A percentile compares a stretch with the other conserved stretches of the same genome.
Conservation (phyloP, 53 echinoderm and acorn worm genomes). For the Astropecten irregularis region DNA sequence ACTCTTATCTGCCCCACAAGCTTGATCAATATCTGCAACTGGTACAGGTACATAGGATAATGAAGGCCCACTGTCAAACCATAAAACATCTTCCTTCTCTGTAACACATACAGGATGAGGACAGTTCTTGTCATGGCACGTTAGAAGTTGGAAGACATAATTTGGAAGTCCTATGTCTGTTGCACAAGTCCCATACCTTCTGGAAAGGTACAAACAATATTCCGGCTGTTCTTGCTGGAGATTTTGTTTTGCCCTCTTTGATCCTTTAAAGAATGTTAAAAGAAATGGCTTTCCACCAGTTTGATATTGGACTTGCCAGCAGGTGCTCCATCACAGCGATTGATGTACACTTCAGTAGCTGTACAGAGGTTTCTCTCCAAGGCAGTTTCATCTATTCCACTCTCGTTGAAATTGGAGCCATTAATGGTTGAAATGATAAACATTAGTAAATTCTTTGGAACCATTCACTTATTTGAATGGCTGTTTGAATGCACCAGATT, state of each 20-base stretch:
- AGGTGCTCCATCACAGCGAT: conserved; percentile 30
- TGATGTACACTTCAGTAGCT: conserved; percentile 43
- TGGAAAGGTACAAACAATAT: conserved; percentile 29
- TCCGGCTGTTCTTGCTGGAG: conserved; percentile 40
- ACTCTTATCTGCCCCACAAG: background rate
- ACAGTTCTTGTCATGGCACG: no score
- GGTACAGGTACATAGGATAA: no score
- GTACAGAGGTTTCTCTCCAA: conserved; percentile 29
- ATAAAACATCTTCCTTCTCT: no score
- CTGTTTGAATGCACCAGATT: no score
- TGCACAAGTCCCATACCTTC: conserved; percentile 9
- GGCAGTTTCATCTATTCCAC: conserved; percentile 31
- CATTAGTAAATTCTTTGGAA: no score
- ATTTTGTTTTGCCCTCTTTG: conserved; percentile 22
- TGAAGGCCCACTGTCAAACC: no score
- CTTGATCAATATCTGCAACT: background rate
- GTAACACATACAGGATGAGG: no score
- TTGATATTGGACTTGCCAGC: conserved; percentile 33
- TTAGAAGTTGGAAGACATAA: no score
- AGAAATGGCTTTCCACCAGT: conserved; percentile 28
- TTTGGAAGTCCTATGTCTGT: conserved; percentile 47
- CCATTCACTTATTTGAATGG: no score
- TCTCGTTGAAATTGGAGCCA: conserved; percentile 30
- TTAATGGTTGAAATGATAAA: conserved; percentile 54
- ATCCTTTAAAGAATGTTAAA: conserved; percentile 58